Evolutionary conservation across 2,113 vertebrate species (phyloP).

Genomic region (Pycnonotus jocosus): DNA sequence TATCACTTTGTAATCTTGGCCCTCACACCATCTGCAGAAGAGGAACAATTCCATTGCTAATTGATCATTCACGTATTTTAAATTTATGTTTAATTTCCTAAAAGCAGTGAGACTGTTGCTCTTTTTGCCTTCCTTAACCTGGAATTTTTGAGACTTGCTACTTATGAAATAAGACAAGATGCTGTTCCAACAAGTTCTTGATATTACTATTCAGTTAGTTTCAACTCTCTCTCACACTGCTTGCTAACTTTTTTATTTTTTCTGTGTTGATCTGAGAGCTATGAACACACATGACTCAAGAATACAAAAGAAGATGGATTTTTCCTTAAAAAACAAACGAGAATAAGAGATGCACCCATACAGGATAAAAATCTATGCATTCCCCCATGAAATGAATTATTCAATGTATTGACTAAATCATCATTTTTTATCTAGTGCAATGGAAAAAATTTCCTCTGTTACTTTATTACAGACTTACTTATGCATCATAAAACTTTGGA

Average conservation of each 20-base stretch:
- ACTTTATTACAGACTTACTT: neutral
- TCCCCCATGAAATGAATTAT: neutral
- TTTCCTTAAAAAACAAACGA: neutral
- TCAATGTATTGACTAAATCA: neutral
- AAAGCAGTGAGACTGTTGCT: neutral
- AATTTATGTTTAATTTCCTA: neutral
- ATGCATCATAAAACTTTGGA: neutral
- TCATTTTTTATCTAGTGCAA: neutral
- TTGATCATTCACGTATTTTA: neutral
- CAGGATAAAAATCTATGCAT: neutral
- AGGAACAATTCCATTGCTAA: neutral
- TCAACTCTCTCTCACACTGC: neutral
- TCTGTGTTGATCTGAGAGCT: neutral
- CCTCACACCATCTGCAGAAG: neutral
- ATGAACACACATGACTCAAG: neutral
- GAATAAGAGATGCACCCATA: neutral
- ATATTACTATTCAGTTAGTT: neutral
- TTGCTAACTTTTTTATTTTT: neutral
- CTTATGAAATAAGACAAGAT: neutral
- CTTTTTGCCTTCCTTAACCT: neutral
- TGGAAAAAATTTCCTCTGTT: neutral
- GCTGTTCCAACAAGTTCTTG: neutral
- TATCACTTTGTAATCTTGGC: neutral
- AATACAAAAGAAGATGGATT: neutral
- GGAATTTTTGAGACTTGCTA: neutral